Percentiles rank a stretch among this genome's conserved stretches.
These are phyloP conservation scores for Plutomurus gul DNA, from an alignment of 1,140 invertebrate species.

Conservation along the genomic window DNA sequence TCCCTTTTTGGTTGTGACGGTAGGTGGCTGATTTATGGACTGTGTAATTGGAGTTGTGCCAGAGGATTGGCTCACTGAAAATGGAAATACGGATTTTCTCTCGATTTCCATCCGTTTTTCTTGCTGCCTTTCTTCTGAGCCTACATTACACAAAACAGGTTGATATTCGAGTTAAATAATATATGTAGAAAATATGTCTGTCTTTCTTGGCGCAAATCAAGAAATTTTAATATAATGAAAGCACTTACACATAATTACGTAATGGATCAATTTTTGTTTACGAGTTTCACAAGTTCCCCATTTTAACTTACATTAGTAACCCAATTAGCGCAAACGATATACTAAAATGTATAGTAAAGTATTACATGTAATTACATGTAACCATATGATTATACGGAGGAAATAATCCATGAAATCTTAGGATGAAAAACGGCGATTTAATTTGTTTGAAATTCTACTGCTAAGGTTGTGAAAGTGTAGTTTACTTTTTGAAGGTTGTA, in stretches of 20 bases:
- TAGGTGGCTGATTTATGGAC: neutral
- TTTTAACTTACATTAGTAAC: no score
- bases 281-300: no score
- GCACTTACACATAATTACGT: no score
- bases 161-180: conserved; percentile 57
- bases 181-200: conserved; percentile 64
- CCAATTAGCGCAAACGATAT: no score
- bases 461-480: neutral
- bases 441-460: no score
- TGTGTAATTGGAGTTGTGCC: neutral
- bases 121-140: conserved; percentile 45
- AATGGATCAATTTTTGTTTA: no score
- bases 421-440: no score
- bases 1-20: neutral
- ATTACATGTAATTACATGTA: conserved; percentile 1
- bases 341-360: conserved; percentile 58
- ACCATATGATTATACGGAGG: no score
- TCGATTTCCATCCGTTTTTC: conserved; percentile 45
- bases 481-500: conserved; percentile 62
- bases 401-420: no score
- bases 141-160: neutral
- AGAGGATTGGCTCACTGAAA: neutral
- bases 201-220: no score
- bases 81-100: conserved; percentile 46
- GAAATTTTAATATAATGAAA: no score